Evolutionary conservation across 2,113 vertebrate species (phyloP), one percentile per base, ranked within the genome.

Genomic region (Conger conger): DNA sequence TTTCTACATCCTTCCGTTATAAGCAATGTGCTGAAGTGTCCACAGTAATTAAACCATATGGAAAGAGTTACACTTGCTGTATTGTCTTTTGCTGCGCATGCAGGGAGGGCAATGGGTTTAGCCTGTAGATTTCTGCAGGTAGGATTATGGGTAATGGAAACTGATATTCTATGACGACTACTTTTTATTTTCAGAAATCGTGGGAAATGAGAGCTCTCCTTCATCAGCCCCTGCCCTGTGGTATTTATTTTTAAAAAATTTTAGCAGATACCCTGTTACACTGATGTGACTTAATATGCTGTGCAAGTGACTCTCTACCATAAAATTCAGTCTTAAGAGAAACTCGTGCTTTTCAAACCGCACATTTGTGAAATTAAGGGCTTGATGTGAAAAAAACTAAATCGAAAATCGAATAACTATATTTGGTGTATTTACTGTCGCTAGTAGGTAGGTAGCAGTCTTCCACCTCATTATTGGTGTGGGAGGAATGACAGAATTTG

Each of bases 31-130:
- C 85, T 68, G 30, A 78, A 57, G 87, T 86, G 88, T 83, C 84
- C 88, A 15, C 89, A 91, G 85, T 87, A 86, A 89, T 87, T 79
- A 91, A 84, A 88, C 89, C 90, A 11, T 35, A 35, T 30, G 86
- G 84, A 87, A 91, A 86, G 87, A 63, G 38, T 1, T 53, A 20
- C 3, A 20, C 57, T 73, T 73, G 77, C 37, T 81, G n/a, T 76
- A 53, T 63, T 63, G 17, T 80, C n/a, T 80, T 73, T 79, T 73
- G 37, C 79, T 81, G 77, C 54, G 35, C 79, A 81, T 85, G 79
- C 84, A 76, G 60, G 60, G 63, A 81, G 80, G 79, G 60, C 30
- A 36, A 76, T 23, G 36, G 50, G n/a, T n/a, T n/a, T n/a, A n/a
- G n/a, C n/a, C n/a, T n/a, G n/a, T n/a, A n/a, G 50, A 27, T 7